These are phyloP conservation scores for Magallana gigas DNA, from an alignment of 1,140 invertebrate genomes.

Conservation along the genomic window DNA sequence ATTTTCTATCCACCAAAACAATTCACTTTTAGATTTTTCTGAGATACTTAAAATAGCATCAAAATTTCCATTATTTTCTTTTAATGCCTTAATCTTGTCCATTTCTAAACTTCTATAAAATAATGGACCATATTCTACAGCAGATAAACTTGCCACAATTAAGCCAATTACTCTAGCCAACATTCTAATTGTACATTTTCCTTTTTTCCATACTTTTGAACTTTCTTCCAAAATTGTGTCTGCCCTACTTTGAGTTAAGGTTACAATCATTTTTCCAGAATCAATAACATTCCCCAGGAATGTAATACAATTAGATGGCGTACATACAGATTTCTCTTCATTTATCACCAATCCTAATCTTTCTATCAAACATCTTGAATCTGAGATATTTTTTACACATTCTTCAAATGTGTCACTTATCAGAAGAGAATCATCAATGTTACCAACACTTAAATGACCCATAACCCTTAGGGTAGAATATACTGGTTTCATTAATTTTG, in stretches of 20 bases:
- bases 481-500: conserved; percentile 57
- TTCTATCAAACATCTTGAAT: conserved; percentile 43
- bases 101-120: conserved; percentile 35
- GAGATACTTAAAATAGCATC: neutral
- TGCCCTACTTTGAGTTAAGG: neutral
- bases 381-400: conserved; percentile 46
- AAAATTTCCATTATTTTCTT: conserved; percentile 13
- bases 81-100: conserved; percentile 10
- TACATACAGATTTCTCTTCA: conserved; percentile 37
- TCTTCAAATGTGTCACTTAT: conserved; percentile 45
- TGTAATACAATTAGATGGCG: conserved; percentile 6
- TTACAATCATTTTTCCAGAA: conserved; percentile 25
- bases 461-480: conserved; percentile 50
- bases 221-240: neutral
- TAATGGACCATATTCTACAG: conserved; percentile 31
- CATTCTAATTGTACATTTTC: neutral
- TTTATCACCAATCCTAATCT: conserved; percentile 27
- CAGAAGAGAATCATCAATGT: conserved; percentile 51
- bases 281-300: conserved; percentile 38
- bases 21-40: no score
- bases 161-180: conserved; percentile 29
- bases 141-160: conserved; percentile 40
- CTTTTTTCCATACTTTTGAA: neutral
- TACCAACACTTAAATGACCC: conserved; percentile 39
- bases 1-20: conserved; percentile 28